Percentiles rank a stretch among this genome's conserved stretches.
Evolutionary conservation across 2,113 vertebrate genomes (phyloP).

Genomic region (Eulacestoma nigropectus): DNA sequence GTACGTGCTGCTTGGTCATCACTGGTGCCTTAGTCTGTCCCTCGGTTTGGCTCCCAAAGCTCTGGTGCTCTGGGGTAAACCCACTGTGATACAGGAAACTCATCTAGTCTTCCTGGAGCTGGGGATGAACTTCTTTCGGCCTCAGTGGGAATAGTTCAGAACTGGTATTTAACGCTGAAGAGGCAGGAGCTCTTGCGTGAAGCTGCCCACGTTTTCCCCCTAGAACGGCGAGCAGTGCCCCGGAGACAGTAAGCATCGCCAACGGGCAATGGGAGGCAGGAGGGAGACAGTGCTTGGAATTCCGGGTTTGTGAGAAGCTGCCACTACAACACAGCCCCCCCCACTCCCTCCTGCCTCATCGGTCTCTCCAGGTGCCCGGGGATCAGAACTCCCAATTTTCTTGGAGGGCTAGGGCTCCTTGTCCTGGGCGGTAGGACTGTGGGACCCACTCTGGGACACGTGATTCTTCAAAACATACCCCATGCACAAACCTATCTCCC

Average conservation of each 20-base stretch:
- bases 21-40: neutral
- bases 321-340: rapidly evolving
- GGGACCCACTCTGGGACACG: neutral
- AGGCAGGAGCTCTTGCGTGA: neutral
- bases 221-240: neutral
- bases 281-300: rapidly evolving
- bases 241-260: rapidly evolving
- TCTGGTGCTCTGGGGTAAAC: neutral
- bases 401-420: neutral
- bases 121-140: neutral
- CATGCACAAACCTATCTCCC: neutral
- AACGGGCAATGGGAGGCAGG: neutral
- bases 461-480: neutral
- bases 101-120: neutral
- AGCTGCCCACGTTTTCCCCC: neutral
- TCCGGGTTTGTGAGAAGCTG: neutral
- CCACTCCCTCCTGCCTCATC: rapidly evolving
- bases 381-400: neutral
- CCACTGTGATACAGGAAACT: neutral
- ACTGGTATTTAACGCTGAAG: rapidly evolving
- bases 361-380: neutral
- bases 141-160: neutral
- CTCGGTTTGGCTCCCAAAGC: neutral
- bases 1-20: rapidly evolving
- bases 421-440: neutral